Base-by-base conservation (phyloP, 2,888 invertebrate species). In the Ectemnius lituratus region DNA sequence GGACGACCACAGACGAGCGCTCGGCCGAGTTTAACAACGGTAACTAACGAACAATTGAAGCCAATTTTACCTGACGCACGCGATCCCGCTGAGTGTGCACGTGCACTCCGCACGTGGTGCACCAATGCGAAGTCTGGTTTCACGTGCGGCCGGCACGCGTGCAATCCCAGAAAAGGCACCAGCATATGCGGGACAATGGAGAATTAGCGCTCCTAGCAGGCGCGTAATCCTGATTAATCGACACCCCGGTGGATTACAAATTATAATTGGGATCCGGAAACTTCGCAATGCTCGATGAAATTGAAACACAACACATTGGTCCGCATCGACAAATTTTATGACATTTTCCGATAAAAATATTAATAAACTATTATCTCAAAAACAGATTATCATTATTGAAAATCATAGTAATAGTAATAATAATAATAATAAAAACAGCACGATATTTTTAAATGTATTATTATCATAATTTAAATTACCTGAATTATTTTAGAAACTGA, bases 41-140 rank as follows among this genome's bases (percentile, higher is more conserved):
- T 60, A 62, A 70, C 65, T 75, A 71, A 73, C 66, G 76, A 67
- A 76, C 70, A 76, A 81, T 80, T 61, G 67, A 52, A n/a, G 28
- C 52, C 57, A 60, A 52, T 74, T 77, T 78, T 70, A 61, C 68
- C 58, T 70, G 37, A 6, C 14, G 61, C 74, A 77, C 76, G 74
- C 76, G 73, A 78, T 66, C 64, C 47, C 2, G 28, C 20, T 18
- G 18, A 66, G 23, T 62, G 23, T 62, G 63, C 80, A 79, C 80
- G 75, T 74, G 78, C 64, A 66, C 57, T 56, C 16, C 57, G 28
- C 72, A 76, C 70, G 70, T 76, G 76, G 70, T 58, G 37, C 65
- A 64, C 67, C 37, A 18, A 76, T 65, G 67, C 52, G 58, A 67
- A 72, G 67, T 23, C n/a, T 11, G 27, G 14, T 68, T 37, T 56